A percentile compares a stretch with the other conserved stretches of the same genome.
These are phyloP conservation scores for Penaeus monodon DNA, from an alignment of 2,888 invertebrate species.

Conservation along the genomic window DNA sequence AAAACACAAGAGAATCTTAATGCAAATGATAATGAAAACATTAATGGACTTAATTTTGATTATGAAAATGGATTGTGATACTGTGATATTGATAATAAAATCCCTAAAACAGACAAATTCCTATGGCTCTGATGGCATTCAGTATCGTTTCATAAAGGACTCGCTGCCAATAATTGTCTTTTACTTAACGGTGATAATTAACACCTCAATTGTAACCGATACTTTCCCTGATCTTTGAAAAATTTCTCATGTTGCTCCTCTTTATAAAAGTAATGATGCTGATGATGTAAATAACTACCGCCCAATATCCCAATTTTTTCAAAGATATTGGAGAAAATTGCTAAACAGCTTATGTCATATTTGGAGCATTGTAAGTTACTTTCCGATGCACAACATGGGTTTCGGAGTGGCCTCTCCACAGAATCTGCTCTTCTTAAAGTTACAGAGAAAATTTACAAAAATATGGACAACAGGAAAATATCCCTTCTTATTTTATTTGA, in stretches of 20 bases:
- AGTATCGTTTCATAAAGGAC: not conserved
- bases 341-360: no score
- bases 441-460: no score
- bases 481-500: no score
- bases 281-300: slow-evolving; percentile 4
- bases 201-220: no score
- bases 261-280: not conserved
- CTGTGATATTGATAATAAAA: slow-evolving; percentile 12
- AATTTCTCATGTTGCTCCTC: not conserved
- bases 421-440: no score
- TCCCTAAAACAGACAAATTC: not conserved
- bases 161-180: no score
- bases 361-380: no score
- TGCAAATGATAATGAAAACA: slow-evolving; percentile 1
- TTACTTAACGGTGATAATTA: no score
- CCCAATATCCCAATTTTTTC: slow-evolving; percentile 4
- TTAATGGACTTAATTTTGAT: not conserved
- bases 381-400: no score
- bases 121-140: slow-evolving; percentile 13
- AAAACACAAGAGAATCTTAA: no score
- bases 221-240: slow-evolving; percentile 1
- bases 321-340: not conserved
- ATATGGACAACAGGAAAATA: no score
- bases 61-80: not conserved
- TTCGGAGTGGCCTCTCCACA: no score